A percentile compares a stretch with the other conserved stretches of the same genome.
Evolutionary conservation across 2,888 invertebrate genomes (phyloP).

Genomic region (Drosophila barbarae): DNA sequence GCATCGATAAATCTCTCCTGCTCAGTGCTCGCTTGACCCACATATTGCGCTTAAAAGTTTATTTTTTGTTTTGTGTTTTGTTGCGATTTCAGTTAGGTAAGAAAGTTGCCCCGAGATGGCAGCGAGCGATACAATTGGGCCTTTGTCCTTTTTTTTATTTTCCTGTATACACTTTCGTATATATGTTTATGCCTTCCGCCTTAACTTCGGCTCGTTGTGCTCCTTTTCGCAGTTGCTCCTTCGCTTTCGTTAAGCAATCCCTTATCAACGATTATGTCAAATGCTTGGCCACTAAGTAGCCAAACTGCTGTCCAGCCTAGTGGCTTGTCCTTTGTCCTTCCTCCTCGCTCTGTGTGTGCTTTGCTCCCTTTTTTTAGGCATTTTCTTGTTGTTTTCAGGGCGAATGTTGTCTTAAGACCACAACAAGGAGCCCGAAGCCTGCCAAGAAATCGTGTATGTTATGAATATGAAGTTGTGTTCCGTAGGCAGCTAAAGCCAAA

Average conservation of each 20-base stretch:
- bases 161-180: neutral
- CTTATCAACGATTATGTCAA: slow-evolving; percentile 71
- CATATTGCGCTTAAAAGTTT: slow-evolving; percentile 30
- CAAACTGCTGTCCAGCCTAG: slow-evolving; percentile 37
- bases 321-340: slow-evolving; percentile 19
- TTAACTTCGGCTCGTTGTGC: slow-evolving; percentile 2
- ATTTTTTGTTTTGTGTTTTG: neutral
- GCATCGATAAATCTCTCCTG: slow-evolving; percentile 23
- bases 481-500: slow-evolving; percentile 43
- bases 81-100: slow-evolving; percentile 32
- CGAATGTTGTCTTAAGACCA: slow-evolving; percentile 29
- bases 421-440: slow-evolving; percentile 28
- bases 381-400: neutral
- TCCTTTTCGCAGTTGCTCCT: slow-evolving; percentile 24
- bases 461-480: slow-evolving; percentile 58
- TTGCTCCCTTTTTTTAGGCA: neutral
- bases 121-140: slow-evolving; percentile 20
- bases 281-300: slow-evolving; percentile 59
- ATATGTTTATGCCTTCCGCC: slow-evolving; percentile 4
- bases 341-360: slow-evolving; percentile 7
- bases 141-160: slow-evolving; percentile 22
- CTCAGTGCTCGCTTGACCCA: slow-evolving; percentile 29
- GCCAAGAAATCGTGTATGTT: slow-evolving; percentile 36
- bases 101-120: slow-evolving; percentile 24
- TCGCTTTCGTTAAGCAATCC: slow-evolving; percentile 44